Percentiles rank a stretch among this genome's conserved stretches.
These are phyloP conservation scores for Bagarius yarrelli DNA, from an alignment of 2,113 vertebrate species.

Conservation along the genomic window DNA sequence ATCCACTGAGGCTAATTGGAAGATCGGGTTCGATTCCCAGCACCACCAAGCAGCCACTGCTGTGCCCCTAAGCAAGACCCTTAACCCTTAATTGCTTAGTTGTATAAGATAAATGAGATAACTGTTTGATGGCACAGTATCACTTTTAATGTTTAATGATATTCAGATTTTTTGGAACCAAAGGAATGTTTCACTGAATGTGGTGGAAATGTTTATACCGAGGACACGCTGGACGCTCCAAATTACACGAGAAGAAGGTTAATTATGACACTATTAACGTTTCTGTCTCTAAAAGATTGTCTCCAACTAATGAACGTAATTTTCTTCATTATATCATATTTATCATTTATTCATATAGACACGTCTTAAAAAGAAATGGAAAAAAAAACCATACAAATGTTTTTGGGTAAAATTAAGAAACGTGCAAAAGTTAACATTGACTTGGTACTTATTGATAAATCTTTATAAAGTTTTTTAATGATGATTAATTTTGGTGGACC, in stretches of 20 bases:
- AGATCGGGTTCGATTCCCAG: too few species aligned
- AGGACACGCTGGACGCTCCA: not conserved
- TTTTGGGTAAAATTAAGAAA: too few species aligned
- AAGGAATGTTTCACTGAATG: not conserved
- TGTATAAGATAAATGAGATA: too few species aligned
- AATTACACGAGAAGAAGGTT: not conserved
- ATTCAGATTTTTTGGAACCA: not conserved
- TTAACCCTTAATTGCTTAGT: too few species aligned
- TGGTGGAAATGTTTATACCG: not conserved
- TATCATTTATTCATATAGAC: not conserved
- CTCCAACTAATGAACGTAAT: not conserved
- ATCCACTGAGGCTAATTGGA: too few species aligned
- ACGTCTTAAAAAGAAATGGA: too few species aligned
- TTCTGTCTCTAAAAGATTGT: not conserved
- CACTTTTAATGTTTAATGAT: not conserved
- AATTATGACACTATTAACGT: not conserved
- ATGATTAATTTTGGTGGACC: constrained; percentile 20
- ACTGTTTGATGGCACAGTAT: not conserved
- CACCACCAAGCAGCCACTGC: too few species aligned
- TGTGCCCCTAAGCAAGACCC: too few species aligned
- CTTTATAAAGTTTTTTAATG: not conserved
- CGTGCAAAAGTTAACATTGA: too few species aligned
- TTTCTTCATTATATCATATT: not conserved
- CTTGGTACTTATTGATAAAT: too few species aligned
- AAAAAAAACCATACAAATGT: too few species aligned